Percentiles rank a stretch among this genome's conserved stretches.
phyloP scores from a whole-genome alignment of 2,888 invertebrate genomes.

The Athripsodes cinereus region DNA sequence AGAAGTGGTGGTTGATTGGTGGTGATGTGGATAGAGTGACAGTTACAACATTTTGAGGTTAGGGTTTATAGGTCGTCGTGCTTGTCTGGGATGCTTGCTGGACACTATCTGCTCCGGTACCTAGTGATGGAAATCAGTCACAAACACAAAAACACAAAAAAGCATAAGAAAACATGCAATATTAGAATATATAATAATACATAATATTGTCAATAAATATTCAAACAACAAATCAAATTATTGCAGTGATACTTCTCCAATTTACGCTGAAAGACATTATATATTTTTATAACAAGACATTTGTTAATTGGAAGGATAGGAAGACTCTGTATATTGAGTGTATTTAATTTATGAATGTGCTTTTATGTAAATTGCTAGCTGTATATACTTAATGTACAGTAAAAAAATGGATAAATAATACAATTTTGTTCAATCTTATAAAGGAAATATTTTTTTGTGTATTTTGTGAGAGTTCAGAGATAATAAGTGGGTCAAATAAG shows the following conservation, averaged over 20 bases:
- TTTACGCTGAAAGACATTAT: background rate
- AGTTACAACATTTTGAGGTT: slow-evolving; percentile 21
- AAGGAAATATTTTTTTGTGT: no score
- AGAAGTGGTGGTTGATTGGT: slow-evolving; percentile 23
- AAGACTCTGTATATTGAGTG: no score
- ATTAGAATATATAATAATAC: background rate
- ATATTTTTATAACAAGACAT: no score
- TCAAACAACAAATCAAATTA: slow-evolving; percentile 2
- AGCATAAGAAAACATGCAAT: slow-evolving; percentile 17
- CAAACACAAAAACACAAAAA: slow-evolving; percentile 27
- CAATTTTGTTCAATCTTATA: no score
- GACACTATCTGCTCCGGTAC: slow-evolving; percentile 25
- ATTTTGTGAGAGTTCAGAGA: no score
- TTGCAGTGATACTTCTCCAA: background rate
- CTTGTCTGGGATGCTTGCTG: slow-evolving; percentile 22
- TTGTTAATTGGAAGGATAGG: no score
- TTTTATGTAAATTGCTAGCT: no score
- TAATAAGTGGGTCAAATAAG: no score
- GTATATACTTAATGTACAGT: no score
- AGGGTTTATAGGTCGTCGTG: slow-evolving; percentile 24
- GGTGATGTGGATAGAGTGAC: slow-evolving; percentile 22
- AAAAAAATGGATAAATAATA: no score
- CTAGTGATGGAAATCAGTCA: slow-evolving; percentile 23
- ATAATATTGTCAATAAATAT: background rate
- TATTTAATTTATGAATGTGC: no score